Conservation (phyloP, 2,113 vertebrate species). For the Tachysurus fulvidraco region DNA sequence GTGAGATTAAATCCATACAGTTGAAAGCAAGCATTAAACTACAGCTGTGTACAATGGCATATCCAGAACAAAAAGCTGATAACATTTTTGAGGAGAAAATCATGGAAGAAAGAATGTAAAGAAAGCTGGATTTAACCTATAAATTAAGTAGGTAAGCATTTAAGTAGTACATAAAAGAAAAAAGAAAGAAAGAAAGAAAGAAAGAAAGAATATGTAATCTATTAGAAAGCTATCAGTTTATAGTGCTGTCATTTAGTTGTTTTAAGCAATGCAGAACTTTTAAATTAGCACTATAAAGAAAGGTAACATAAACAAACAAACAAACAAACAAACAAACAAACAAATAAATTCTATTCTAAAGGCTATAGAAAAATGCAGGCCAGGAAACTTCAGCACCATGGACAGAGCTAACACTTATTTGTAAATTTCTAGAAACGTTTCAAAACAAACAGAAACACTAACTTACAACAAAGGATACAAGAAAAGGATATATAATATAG, state of each 20-base stretch:
- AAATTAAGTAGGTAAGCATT: not conserved
- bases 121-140: not conserved
- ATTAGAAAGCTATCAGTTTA: not conserved
- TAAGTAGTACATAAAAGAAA: not conserved
- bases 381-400: not conserved
- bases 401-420: not conserved
- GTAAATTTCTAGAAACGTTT: no score
- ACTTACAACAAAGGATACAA: not conserved
- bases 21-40: not conserved
- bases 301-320: no score
- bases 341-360: no score
- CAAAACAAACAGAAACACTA: not conserved
- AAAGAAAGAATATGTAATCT: not conserved
- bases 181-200: not conserved
- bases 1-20: not conserved
- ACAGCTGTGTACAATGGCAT: slow-evolving; percentile 18
- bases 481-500: no score
- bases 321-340: no score
- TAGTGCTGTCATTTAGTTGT: no score
- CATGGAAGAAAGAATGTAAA: slow-evolving; percentile 5
- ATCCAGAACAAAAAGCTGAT: slow-evolving; percentile 60
- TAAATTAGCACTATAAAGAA: no score
- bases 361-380: rapidly evolving
- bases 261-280: not conserved
- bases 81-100: no score